Conservation (phyloP, 2,113 vertebrate species). For the Tragelaphus strepsiceros region DNA sequence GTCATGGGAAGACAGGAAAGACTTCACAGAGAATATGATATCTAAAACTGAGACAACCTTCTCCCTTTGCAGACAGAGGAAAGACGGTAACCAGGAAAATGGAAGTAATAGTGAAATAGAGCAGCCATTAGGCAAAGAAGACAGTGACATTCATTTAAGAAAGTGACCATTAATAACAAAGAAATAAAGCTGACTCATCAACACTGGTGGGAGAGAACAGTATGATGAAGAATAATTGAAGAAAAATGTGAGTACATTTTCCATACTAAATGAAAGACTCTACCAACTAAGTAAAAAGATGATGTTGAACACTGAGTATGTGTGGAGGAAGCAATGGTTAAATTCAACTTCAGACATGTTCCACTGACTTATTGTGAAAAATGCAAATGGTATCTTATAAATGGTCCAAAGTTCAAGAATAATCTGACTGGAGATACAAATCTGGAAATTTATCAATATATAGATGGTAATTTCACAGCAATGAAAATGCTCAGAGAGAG, state of each 20-base stretch:
- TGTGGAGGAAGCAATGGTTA: not conserved
- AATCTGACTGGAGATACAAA: not conserved
- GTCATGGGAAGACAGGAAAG: not conserved
- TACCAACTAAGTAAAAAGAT: not conserved
- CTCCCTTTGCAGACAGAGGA: not conserved
- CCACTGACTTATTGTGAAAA: not conserved
- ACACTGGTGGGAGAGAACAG: not conserved
- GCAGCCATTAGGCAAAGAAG: not conserved
- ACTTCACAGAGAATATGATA: not conserved
- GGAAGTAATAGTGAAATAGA: not conserved
- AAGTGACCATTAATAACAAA: not conserved
- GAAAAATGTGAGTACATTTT: not conserved
- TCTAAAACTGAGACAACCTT: not conserved
- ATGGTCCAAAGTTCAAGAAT: not conserved
- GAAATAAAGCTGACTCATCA: not conserved
- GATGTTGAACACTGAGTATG: not conserved
- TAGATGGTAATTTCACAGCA: not conserved
- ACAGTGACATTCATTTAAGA: not conserved
- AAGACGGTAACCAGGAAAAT: not conserved
- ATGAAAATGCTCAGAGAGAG: not conserved
- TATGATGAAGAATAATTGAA: not conserved
- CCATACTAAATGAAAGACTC: not conserved
- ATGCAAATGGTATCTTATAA: not conserved
- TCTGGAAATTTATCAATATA: not conserved
- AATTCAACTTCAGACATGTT: not conserved